Evolutionary conservation across 2,797 vertebrate genomes (phyloP), one percentile per base, ranked within the genome.

Genomic region (Acipenser oxyrinchus): DNA sequence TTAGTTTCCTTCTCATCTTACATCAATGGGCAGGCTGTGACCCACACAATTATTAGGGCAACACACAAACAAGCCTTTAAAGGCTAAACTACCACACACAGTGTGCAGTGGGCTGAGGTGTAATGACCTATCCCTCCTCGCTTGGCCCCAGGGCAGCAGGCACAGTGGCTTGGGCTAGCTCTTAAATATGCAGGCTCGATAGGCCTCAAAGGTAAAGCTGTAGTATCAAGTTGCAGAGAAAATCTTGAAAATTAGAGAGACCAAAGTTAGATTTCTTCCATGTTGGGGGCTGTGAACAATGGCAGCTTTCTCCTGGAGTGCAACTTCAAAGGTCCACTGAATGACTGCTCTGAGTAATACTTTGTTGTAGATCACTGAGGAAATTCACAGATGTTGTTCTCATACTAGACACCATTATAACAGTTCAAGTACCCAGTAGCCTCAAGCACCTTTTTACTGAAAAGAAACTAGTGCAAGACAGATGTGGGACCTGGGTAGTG

Each of bases 301-400:
- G 88, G 91, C 86, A 88, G 89, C 91, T 92, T 92, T 94, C 90
- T 92, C 86, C 87, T 87, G 84, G 84, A 81, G 81, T 79, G 79
- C 62, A 70, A 93, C 91, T 93, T 95, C 93, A 94, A 94, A 95
- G 91, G 82, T 78, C 81, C 70, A 75, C 88, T 80, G 81, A 91
- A 86, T 86, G 87, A 89, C 87, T 89, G 86, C 87, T 90, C 89
- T 84, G 88, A 92, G 88, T 91, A 90, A 87, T 79, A 89, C 88
- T 89, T 88, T 90, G 87, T 91, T 88, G 88, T 86, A 90, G 90
- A 90, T 84, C 87, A 89, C 89, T 86, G 82, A 87, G 88, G 86
- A 91, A 88, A 90, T 83, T 90, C 84, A 89, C 87, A 90, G 89
- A 89, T 92, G 88, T 90, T 89, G 72, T 91, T 89, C 87, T 83